Base-by-base conservation (phyloP, 2,888 invertebrate species). In the Eupithecia abbreviata region DNA sequence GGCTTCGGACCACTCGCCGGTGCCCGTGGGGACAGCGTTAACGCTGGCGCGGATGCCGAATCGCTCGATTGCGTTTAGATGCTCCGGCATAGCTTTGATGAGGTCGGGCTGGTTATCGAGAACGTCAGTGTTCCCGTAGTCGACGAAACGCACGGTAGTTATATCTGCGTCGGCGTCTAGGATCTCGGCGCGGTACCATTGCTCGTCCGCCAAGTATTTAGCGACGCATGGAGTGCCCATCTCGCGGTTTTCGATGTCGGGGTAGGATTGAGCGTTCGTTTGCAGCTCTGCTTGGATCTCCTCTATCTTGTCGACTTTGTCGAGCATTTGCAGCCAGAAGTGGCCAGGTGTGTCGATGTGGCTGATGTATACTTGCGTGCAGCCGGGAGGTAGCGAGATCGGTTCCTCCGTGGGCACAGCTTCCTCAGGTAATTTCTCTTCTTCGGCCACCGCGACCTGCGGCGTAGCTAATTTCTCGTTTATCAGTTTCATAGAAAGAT, bases 121-220 rank as follows among this genome's bases (percentile, higher is more conserved):
- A 0, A 97, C 96, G 83, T 98, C 97, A 0, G 97, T 97, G 85
- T 97, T 97, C 12, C 98, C 98, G 84, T 96, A 97, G 87, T 98
- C 98, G 15, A 97, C 96, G 84, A 97, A 98, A 51, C 97, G 96
- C 1, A 98, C 96, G 0, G 97, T 97, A 12, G 96, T 97, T 62
- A 97, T 96, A 80, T 97, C 97, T 7, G 96, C 95, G 80, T 97
- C 97, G 0, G 97, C 96, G 87, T 98, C 98, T 65, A 98, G 96
- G 10, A 99, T 97, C 87, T 97, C 97, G 0, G 98, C 99, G 77
- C 99, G 96, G 90, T 99, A 99, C 99, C 99, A 99, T 80, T 96
- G 96, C 65, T 97, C 97, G 87, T 99, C 98, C 2, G 96, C 97
- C 0, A 97, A 96, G 89, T 98, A 99, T 85, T 97, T 96, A 0